A percentile compares a stretch with the other conserved stretches of the same genome.
Evolutionary conservation across 2,888 invertebrate genomes (phyloP).

Genomic region (Nomada fucata): DNA sequence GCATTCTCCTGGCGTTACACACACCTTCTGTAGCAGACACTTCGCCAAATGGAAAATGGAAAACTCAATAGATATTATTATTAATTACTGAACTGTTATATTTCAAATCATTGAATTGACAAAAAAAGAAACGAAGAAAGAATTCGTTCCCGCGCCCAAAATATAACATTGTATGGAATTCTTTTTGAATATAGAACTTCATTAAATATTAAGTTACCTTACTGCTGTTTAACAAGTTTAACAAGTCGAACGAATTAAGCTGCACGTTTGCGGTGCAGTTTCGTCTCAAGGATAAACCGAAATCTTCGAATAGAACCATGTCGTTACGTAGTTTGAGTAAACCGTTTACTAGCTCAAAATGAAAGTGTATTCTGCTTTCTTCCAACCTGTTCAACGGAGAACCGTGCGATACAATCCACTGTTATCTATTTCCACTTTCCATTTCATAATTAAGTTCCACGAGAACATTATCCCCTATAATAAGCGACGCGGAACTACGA

Average conservation of each 20-base stretch:
- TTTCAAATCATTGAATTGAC: no score
- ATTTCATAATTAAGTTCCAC: neutral
- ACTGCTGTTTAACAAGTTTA: neutral
- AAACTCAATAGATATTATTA: no score
- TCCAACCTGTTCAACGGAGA: neutral
- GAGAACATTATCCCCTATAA: neutral
- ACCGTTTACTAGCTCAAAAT: conserved; percentile 1
- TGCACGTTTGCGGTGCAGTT: neutral
- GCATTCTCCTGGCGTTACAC: conserved; percentile 55
- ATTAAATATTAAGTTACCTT: neutral
- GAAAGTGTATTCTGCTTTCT: conserved; percentile 8
- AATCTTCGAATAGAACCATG: neutral
- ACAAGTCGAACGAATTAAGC: neutral
- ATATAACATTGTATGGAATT: neutral
- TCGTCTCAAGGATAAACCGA: neutral
- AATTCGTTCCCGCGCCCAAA: no score
- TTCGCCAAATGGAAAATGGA: neutral
- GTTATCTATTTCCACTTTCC: neutral
- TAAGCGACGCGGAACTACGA: neutral
- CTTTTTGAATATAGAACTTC: neutral
- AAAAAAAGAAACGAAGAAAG: no score
- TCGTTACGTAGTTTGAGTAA: neutral
- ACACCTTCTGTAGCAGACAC: conserved; percentile 23
- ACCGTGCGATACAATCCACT: neutral
- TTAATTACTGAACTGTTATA: no score